Conservation (phyloP, 2,797 vertebrate genomes). For the Saxicola maurus region DNA sequence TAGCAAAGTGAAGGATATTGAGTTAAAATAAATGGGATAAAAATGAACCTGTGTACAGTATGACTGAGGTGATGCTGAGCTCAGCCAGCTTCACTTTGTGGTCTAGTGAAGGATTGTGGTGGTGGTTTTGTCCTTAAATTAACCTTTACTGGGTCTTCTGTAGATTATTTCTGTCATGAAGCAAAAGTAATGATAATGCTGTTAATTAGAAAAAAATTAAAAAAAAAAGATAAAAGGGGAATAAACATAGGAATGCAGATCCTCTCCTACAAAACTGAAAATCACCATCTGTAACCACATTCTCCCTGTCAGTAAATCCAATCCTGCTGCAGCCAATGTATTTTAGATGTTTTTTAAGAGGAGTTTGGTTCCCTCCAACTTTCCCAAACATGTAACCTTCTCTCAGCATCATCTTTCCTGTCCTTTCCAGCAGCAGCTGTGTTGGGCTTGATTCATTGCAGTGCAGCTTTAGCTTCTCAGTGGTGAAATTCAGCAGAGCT, state of each 20-base stretch:
- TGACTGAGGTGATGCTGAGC: neutral
- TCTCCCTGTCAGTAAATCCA: neutral
- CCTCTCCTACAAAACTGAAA: neutral
- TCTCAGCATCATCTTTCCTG: neutral
- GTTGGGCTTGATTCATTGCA: neutral
- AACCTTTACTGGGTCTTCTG: neutral
- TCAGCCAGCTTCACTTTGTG: neutral
- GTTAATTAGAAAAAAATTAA: neutral
- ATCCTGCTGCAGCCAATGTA: neutral
- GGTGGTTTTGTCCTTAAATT: neutral
- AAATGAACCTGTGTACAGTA: rapidly evolving
- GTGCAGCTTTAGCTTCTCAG: neutral
- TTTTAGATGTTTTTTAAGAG: neutral
- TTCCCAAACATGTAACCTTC: neutral
- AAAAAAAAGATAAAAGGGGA: neutral
- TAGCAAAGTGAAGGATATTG: neutral
- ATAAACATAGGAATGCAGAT: neutral
- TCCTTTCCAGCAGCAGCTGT: neutral
- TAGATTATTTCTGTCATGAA: neutral
- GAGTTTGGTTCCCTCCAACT: neutral
- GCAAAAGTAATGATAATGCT: neutral
- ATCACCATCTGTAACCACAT: rapidly evolving
- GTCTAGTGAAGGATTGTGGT: rapidly evolving
- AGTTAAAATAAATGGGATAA: neutral
- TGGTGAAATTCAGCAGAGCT: neutral